Conservation (phyloP, 2,113 vertebrate species). For the Oxygymnocypris stewartii region DNA sequence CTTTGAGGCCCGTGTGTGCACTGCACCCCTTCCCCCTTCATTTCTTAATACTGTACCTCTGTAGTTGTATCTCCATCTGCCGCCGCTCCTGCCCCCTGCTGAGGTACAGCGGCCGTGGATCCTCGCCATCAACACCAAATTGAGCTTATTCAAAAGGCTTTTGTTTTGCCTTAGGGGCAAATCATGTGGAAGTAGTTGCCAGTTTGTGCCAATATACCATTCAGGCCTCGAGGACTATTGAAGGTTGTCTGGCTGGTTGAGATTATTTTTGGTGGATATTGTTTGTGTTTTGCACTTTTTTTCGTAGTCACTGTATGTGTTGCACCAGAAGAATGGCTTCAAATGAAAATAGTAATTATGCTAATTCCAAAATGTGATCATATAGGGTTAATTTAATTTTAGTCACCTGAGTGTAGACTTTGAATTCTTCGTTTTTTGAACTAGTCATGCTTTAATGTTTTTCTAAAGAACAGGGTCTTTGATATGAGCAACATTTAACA, state of each 20-base stretch:
- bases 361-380: background rate
- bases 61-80: conserved; percentile 40
- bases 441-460: too few species aligned
- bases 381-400: background rate
- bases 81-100: conserved; percentile 16
- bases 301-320: background rate
- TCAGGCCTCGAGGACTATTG: background rate
- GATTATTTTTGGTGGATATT: background rate
- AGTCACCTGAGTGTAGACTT: background rate
- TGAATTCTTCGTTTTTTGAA: too few species aligned
- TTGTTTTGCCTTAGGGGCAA: conserved; percentile 28
- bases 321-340: background rate
- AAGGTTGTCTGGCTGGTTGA: background rate
- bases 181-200: conserved; percentile 30
- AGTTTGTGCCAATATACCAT: conserved; percentile 29
- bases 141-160: conserved; percentile 22
- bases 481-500: background rate
- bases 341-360: background rate
- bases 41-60: conserved; percentile 40
- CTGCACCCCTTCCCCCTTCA: conserved; percentile 37
- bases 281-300: background rate
- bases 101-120: background rate
- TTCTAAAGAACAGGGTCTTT: background rate
- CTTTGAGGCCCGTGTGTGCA: conserved; percentile 4
- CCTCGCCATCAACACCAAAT: conserved; percentile 8